Evolutionary conservation across 2,113 vertebrate genomes (phyloP).

Genomic region (Tautogolabrus adspersus): DNA sequence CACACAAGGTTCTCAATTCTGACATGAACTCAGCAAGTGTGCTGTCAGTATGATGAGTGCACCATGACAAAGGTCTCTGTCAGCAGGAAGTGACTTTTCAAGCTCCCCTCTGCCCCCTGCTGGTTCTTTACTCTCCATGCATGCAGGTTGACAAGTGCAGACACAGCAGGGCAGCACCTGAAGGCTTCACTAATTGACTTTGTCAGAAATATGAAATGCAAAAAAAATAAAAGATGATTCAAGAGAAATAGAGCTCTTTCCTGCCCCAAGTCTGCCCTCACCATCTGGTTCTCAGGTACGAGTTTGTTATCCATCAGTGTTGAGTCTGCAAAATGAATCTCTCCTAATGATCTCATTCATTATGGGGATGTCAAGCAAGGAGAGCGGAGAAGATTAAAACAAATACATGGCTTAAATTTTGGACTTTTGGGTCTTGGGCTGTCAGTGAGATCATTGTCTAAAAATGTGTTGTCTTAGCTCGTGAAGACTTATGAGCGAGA

Average conservation of each 20-base stretch:
- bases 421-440: background rate
- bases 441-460: background rate
- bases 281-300: background rate
- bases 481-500: no score
- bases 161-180: background rate
- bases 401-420: background rate
- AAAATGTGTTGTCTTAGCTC: background rate
- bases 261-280: background rate
- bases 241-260: background rate
- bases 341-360: background rate
- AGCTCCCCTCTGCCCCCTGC: slow-evolving; percentile 65
- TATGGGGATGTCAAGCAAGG: background rate
- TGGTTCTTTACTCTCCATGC: slow-evolving; percentile 1
- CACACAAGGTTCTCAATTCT: background rate
- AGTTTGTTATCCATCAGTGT: background rate
- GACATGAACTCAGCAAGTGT: slow-evolving; percentile 10
- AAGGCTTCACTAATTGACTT: background rate
- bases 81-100: slow-evolving; percentile 21
- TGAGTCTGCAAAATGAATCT: background rate
- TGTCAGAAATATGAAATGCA: background rate
- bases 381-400: background rate
- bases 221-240: background rate
- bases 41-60: background rate
- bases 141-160: background rate
- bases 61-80: slow-evolving; percentile 48